Conservation (phyloP, 2,113 vertebrate genomes). For the Amphiprion ocellaris region DNA sequence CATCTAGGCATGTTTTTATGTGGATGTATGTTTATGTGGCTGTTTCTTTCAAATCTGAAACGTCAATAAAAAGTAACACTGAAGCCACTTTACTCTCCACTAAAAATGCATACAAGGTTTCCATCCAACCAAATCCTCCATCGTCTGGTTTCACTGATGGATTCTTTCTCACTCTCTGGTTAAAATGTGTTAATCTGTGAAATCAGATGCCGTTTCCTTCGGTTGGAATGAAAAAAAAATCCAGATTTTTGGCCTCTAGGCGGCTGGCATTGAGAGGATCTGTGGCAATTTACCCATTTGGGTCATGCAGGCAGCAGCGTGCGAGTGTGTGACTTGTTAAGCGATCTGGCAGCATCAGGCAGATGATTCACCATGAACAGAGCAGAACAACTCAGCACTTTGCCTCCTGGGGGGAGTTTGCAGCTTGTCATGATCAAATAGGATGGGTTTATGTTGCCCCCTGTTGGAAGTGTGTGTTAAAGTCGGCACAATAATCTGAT, state of each 20-base stretch:
- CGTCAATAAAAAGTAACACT: neutral
- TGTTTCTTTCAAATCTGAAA: neutral
- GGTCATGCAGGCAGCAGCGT: conserved; percentile 26
- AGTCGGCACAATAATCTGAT: neutral
- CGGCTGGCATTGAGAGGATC: conserved; percentile 15
- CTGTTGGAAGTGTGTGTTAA: conserved; percentile 56
- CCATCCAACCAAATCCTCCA: conserved; percentile 5
- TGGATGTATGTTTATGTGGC: no score
- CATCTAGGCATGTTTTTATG: no score
- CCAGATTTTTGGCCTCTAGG: conserved; percentile 3
- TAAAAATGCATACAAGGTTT: fast-evolving
- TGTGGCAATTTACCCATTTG: conserved; percentile 35
- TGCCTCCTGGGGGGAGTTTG: neutral
- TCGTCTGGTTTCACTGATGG: neutral
- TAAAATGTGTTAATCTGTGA: conserved; percentile 41
- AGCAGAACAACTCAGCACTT: conserved; percentile 32
- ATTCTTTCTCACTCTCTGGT: neutral
- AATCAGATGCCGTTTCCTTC: conserved; percentile 25
- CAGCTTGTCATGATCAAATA: neutral
- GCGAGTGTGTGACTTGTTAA: conserved; percentile 38
- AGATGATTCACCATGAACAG: conserved; percentile 37
- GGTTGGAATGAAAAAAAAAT: conserved; percentile 14
- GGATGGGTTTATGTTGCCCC: conserved; percentile 54
- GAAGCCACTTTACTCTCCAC: neutral
- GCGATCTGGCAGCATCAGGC: conserved; percentile 29